A percentile compares a stretch with the other conserved stretches of the same genome.
phyloP scores from a whole-genome alignment of 2,113 vertebrate genomes.

The Salvelinus sp. region DNA sequence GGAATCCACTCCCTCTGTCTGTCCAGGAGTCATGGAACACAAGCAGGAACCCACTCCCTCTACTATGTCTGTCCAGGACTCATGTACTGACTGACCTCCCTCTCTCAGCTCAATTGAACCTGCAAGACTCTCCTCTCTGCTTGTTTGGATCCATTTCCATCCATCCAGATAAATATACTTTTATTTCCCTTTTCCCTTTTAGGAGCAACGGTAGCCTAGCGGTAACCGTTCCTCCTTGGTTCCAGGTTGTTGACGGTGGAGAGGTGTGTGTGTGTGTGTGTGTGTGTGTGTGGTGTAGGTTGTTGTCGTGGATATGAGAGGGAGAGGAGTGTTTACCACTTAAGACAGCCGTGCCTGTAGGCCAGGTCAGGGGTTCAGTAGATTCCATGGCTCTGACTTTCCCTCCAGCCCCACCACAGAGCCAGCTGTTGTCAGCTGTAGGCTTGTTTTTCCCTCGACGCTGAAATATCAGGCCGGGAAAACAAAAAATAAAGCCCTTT shows the following conservation, averaged over 20 bases:
- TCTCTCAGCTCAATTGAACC: not conserved
- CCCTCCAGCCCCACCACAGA: not conserved
- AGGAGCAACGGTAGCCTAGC: too few relatives aligned
- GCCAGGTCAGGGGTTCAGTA: conserved; percentile 1
- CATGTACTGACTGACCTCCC: not conserved
- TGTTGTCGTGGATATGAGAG: not conserved
- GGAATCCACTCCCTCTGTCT: not conserved
- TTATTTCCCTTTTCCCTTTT: not conserved
- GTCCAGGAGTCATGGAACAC: not conserved
- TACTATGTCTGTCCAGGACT: not conserved
- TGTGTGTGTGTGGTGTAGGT: not conserved
- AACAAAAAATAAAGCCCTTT: not conserved
- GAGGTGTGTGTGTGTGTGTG: not conserved
- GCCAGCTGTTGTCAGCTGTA: not conserved
- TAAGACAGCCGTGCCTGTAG: conserved; percentile 8
- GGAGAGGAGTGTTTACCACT: not conserved
- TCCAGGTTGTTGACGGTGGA: not conserved
- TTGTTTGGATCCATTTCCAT: conserved; percentile 3
- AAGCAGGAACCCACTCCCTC: not conserved
- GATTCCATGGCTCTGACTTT: conserved; percentile 4
- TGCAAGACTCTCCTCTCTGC: not conserved
- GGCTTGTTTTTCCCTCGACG: not conserved
- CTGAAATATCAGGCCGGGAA: not conserved
- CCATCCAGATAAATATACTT: not conserved
- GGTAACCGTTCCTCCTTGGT: not conserved